Conservation (phyloP, 2,113 vertebrate species). For the Cheilinus undulatus region DNA sequence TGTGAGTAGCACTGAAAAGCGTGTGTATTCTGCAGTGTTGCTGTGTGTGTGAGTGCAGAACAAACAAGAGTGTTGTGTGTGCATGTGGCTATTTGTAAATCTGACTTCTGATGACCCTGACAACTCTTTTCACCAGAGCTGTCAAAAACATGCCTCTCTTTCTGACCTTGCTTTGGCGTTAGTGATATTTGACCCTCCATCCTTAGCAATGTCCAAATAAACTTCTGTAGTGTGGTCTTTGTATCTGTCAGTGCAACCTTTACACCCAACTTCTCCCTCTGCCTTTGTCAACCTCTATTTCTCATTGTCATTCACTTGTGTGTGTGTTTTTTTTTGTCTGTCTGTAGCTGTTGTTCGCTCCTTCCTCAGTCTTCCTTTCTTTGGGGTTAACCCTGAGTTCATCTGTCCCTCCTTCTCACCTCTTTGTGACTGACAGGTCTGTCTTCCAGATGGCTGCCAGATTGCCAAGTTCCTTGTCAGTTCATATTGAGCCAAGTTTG, state of each 20-base stretch:
- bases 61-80: conserved; percentile 1
- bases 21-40: conserved; percentile 7
- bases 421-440: conserved; percentile 74
- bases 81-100: conserved; percentile 56
- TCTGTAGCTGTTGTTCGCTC: conserved; percentile 25
- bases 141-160: conserved; percentile 44
- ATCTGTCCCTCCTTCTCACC: conserved; percentile 72
- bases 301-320: conserved; percentile 16
- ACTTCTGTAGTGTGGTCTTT: conserved; percentile 25
- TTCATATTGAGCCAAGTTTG: conserved; percentile 75
- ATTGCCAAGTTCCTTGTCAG: conserved; percentile 75
- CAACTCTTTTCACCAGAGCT: conserved; percentile 45
- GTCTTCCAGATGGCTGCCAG: conserved; percentile 80
- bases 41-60: conserved; percentile 11
- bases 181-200: conserved; percentile 40
- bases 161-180: conserved; percentile 50
- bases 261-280: conserved; percentile 36
- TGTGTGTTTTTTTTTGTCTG: conserved; percentile 3
- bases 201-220: conserved; percentile 48
- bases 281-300: conserved; percentile 27
- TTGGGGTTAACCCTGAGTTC: conserved; percentile 67
- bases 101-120: conserved; percentile 48
- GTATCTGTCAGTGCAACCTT: conserved; percentile 43
- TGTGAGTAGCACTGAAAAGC: conserved; percentile 15
- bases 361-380: conserved; percentile 5